Percentiles rank a stretch among this genome's conserved stretches.
Conservation (phyloP, 1,140 invertebrate species). For the Acromyrmex charruanus region DNA sequence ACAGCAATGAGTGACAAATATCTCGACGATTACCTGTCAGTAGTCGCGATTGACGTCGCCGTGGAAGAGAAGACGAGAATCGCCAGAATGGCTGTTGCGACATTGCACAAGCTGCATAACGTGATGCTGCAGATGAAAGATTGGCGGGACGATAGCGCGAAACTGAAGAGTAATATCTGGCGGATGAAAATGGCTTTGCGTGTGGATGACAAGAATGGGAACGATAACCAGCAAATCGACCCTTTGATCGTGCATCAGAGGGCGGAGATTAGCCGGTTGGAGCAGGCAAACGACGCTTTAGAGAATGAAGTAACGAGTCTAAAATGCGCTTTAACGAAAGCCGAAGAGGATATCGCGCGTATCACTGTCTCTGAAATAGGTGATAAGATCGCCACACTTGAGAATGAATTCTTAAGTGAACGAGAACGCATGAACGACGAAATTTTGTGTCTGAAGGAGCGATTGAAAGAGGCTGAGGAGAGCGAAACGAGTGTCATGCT, state of each 20-base stretch:
- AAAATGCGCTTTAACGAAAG: slow-evolving; percentile 39
- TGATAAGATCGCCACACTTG: slow-evolving; percentile 48
- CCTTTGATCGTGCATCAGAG: slow-evolving; percentile 64
- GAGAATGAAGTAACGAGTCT: slow-evolving; percentile 64
- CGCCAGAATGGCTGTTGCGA: slow-evolving; percentile 56
- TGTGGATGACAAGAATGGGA: slow-evolving; percentile 38
- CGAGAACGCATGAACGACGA: slow-evolving; percentile 64
- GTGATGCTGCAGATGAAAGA: slow-evolving; percentile 70
- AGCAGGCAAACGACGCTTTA: slow-evolving; percentile 46
- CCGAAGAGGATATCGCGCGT: slow-evolving; percentile 26
- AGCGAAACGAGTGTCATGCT: slow-evolving; percentile 21
- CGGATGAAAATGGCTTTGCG: slow-evolving; percentile 67
- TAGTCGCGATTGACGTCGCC: slow-evolving; percentile 35
- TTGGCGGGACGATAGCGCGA: slow-evolving; percentile 69
- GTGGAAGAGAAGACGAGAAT: slow-evolving; percentile 62
- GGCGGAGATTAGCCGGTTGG: slow-evolving; percentile 64
- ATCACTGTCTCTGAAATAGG: slow-evolving; percentile 22
- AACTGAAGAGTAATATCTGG: slow-evolving; percentile 68
- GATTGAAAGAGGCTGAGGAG: slow-evolving; percentile 53
- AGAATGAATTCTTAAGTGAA: slow-evolving; percentile 42
- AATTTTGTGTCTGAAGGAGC: slow-evolving; percentile 54
- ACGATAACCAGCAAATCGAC: slow-evolving; percentile 53
- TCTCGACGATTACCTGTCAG: slow-evolving; percentile 31
- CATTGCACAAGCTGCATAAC: slow-evolving; percentile 65
- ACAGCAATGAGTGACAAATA: slow-evolving; percentile 38